phyloP scores from a whole-genome alignment of 30 jellyfish, hydroid and myxozoan species.

The Aurelia coerulea region DNA sequence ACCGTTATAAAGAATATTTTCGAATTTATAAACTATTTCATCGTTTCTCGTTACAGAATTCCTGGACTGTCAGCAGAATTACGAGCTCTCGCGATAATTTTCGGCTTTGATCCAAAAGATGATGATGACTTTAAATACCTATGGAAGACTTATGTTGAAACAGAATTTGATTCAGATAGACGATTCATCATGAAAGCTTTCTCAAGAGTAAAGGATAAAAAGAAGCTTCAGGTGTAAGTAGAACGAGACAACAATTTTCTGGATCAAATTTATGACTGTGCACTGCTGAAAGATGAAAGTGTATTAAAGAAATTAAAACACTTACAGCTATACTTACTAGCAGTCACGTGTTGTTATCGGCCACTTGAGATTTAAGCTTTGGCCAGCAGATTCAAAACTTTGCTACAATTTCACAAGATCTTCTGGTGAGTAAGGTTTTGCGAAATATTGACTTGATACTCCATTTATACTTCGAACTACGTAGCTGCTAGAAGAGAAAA shows the following conservation, averaged over 20 bases:
- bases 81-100: slow-evolving; percentile 88
- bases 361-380: no score
- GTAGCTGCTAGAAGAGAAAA: no score
- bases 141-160: slow-evolving; percentile 80
- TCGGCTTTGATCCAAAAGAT: slow-evolving; percentile 75
- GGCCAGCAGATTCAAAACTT: no score
- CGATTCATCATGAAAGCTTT: slow-evolving; percentile 89
- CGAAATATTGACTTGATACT: no score
- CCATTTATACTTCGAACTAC: no score
- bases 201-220: slow-evolving; percentile 86
- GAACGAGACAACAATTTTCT: neutral
- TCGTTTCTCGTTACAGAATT: slow-evolving; percentile 16
- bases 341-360: no score
- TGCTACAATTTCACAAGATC: no score
- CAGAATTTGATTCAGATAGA: slow-evolving; percentile 89
- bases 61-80: slow-evolving; percentile 84
- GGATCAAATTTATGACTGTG: no score
- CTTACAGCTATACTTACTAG: neutral
- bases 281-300: neutral
- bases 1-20: no score
- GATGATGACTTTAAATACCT: slow-evolving; percentile 82
- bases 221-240: slow-evolving; percentile 76
- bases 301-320: no score
- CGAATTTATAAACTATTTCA: no score
- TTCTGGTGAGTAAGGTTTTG: no score